Base-by-base conservation (phyloP, 1,140 invertebrate genomes). In the Habropoda laboriosa region DNA sequence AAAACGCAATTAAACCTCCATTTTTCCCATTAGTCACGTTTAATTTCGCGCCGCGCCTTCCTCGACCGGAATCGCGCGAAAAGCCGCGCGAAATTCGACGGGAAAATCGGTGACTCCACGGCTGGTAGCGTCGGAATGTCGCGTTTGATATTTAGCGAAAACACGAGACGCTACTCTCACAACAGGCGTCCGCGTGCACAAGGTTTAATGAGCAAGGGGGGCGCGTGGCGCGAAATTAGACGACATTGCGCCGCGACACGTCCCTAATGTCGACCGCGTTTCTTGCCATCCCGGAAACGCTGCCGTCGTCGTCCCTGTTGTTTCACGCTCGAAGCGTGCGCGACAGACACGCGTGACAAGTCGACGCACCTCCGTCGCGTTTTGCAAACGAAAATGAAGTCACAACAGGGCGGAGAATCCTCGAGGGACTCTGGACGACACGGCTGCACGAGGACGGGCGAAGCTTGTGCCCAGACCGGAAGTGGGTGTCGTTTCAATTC, bases 181-280 rank as follows among this genome's bases (percentile, higher is more conserved):
- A 2, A 42, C 32, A 35, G 24, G 18, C 30, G 51, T 60, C 18
- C 21, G 18, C 35, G 38, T 47, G 24, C 53, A 45, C 30, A 67
- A 16, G 60, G 55, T 78, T 76, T 78, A 83, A 86, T 74, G 83
- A 86, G 79, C 38, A 77, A 13, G 45, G 61, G 51, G 16, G 45
- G 55, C 53, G 53, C 38, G 79, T 77, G 63, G 42, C 55, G 71
- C 60, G 70, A 49, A 67, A 60, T 75, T 81, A 80, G 79, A 78
- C 82, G 70, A 79, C 72, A 79, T 66, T 49, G 79, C 32, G 57
- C 40, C 51, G 66, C 75, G 76, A 82, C 67, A 73, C 79, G 76
- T 71, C 51, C 76, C 82, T 82, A 85, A 88, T 83, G 81, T 76
- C 86, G 78, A 32, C 38, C 67, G 30, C 55, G 76, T 80, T 88